Percentiles rank a stretch among this genome's conserved stretches.
phyloP scores from a whole-genome alignment of 2,797 vertebrate species.

The Oreochromis mossambicus region DNA sequence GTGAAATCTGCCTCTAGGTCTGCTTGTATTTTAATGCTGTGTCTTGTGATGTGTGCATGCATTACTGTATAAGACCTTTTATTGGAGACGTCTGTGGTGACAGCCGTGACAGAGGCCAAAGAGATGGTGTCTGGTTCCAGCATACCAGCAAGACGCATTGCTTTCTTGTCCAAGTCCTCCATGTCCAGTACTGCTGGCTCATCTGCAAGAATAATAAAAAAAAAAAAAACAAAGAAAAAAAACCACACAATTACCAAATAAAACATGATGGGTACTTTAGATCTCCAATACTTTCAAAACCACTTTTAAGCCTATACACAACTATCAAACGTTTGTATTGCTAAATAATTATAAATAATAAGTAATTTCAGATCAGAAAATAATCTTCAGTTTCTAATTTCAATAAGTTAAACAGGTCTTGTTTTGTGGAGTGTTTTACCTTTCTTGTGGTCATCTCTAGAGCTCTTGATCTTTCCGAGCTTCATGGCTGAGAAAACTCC shows the following conservation, averaged over 20 bases:
- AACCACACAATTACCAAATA: fast-evolving
- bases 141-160: slow-evolving; percentile 74
- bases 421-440: slow-evolving; percentile 64
- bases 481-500: slow-evolving; percentile 97
- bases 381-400: neutral
- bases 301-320: neutral
- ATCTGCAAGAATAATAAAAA: slow-evolving; percentile 67
- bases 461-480: slow-evolving; percentile 85
- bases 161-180: slow-evolving; percentile 86
- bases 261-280: neutral
- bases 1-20: neutral
- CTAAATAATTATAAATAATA: neutral
- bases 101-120: slow-evolving; percentile 91
- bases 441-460: slow-evolving; percentile 85
- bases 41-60: neutral
- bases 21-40: neutral
- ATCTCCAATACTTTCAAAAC: neutral
- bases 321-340: fast-evolving
- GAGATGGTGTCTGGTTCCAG: slow-evolving; percentile 90
- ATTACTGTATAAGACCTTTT: slow-evolving; percentile 81
- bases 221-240: neutral
- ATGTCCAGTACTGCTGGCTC: slow-evolving; percentile 89
- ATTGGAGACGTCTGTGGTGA: slow-evolving; percentile 96
- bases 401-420: neutral
- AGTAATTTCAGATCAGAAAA: neutral